Base-by-base conservation (phyloP, 2,888 invertebrate species). In the Phasia obesa region DNA sequence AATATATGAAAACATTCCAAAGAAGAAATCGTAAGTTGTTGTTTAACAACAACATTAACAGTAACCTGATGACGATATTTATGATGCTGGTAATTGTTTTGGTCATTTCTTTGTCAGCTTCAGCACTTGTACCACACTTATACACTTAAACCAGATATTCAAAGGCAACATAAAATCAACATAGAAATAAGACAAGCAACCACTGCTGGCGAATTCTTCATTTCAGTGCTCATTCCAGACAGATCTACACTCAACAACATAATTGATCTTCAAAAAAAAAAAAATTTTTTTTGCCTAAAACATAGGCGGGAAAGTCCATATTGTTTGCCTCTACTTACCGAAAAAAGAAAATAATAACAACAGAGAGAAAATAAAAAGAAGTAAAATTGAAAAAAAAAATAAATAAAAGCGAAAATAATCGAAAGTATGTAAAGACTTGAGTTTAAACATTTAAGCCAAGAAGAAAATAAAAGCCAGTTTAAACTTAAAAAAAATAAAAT, bases 21-120 rank as follows among this genome's bases (percentile, higher is more conserved):
- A 69, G 85, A 83, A 85, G 86, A 86, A 86, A 86, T 86, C 85
- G 84, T 84, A 86, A 85, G 85, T 85, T 84, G 82, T 70, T 53
- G 3, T 65, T 57, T 78, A 70, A 76, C 77, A 53, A 79, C 77
- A 53, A 57, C 65, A 69, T 42, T 73, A 62, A 44, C n/a, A 49
- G 15, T 55, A 75, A 79, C 42, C 59, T 69, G 57, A 47, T 51
- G 55, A 64, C n/a, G 3, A 47, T 47, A 47, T 47, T 47, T 44
- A 53, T 35, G 70, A 44, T 71, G 62, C 23, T 82, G 73, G 42
- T 83, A 71, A 67, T 81, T 59, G 73, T 51, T 67, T 49, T 49
- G 53, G 13, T 17, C 31, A 47, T 38, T 70, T 75, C 65, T 79
- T 60, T 47, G 15, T 25, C 69, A 57, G 47, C 71, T 42, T 35